Evolutionary conservation across 92 coral and sea anemone genomes (phyloP), one percentile per base, ranked within the genome.

Genomic region (Scolanthus callimorphus): DNA sequence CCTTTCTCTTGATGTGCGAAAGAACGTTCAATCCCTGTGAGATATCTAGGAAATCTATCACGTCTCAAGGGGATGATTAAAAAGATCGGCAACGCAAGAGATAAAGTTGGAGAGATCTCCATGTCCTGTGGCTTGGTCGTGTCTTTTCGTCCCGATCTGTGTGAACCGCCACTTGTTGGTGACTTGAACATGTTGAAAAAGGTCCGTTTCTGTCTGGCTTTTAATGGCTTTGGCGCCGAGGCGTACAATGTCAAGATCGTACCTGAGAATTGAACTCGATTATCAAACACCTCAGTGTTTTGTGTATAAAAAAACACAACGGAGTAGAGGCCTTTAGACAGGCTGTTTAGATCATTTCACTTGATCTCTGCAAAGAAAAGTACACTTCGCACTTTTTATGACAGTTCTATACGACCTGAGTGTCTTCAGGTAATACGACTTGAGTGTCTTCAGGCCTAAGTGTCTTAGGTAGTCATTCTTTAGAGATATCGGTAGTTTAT

Each of bases 141-240:
- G 4, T 55, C 81, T 0, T 83, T 83, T 29, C 83, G 90, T 17
- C 65, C 85, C 0, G 90, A 83, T 31, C 74, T 83, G 1, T 83
- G 90, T 29, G 67, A 61, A n/a, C 70, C 85, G 1, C 85, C 84
- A 1, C 81, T 83, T 0, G 68, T 15, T 3, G 66, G 85, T 17
- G 60, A 31, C 1, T 49, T 60, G 2, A 63, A 77, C 64, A 1
- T 29, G 10, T 38, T 62, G 45, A 60, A 43, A 45, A 71, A 72
- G 25, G 90, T 83, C 12, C 20, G 31, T 24, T 83, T 83, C 48
- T 83, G 25, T 45, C 48, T 83, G 20, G 90, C 90, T 1, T 83
- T 83, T 17, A 83, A 52, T 2, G 70, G 29, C 49, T 83, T 83
- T 63, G 90, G 81, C 0, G 28, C 78, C 20, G 90, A 83, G 41